These are phyloP conservation scores for Synchiropus splendidus DNA, from an alignment of 2,113 vertebrate species.

Conservation along the genomic window DNA sequence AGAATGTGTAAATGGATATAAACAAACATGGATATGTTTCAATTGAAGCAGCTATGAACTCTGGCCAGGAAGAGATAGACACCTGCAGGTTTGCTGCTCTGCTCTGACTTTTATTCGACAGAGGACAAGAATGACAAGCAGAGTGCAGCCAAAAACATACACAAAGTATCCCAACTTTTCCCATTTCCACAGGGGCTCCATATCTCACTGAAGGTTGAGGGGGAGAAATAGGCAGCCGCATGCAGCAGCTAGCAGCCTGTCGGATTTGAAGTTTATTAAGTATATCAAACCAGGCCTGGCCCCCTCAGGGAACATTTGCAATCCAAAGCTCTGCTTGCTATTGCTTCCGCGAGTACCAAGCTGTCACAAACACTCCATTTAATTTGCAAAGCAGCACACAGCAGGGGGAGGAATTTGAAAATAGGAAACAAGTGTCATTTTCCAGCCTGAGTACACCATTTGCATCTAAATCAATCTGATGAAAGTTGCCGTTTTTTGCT, in stretches of 20 bases:
- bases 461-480: slow-evolving; percentile 51
- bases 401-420: slow-evolving; percentile 37
- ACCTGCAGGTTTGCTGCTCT: too few relatives aligned
- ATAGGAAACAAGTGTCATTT: slow-evolving; percentile 56
- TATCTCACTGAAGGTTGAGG: slow-evolving; percentile 33
- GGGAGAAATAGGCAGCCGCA: slow-evolving; percentile 38
- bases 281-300: slow-evolving; percentile 55
- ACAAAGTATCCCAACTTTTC: slow-evolving; percentile 42
- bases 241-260: slow-evolving; percentile 48
- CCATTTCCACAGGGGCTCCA: slow-evolving; percentile 38
- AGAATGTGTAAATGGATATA: too few relatives aligned
- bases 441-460: slow-evolving; percentile 36
- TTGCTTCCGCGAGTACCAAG: slow-evolving; percentile 55
- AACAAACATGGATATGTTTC: too few relatives aligned
- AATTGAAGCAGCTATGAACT: too few relatives aligned
- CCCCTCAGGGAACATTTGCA: slow-evolving; percentile 63
- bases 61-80: too few relatives aligned
- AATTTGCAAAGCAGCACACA: slow-evolving; percentile 60
- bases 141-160: too few relatives aligned
- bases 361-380: slow-evolving; percentile 63
- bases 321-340: slow-evolving; percentile 59
- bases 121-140: too few relatives aligned
- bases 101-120: too few relatives aligned
- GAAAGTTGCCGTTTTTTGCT: slow-evolving; percentile 41
- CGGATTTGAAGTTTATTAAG: slow-evolving; percentile 65